Conservation (phyloP, 1,140 invertebrate species). For the Tribolium castaneum region DNA sequence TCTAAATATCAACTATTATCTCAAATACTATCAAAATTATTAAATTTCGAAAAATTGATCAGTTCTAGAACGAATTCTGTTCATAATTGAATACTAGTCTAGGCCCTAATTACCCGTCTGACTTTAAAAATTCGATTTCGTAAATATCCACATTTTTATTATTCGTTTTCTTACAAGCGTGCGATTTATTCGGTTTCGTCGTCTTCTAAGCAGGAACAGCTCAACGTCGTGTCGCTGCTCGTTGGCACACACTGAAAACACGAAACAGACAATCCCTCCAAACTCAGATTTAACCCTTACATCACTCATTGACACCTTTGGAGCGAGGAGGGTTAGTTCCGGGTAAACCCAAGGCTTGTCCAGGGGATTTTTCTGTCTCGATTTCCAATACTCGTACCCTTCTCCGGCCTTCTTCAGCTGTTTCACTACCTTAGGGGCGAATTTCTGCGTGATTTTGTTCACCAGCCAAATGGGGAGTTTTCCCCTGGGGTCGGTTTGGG, state of each 20-base stretch:
- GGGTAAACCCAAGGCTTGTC: slow-evolving; percentile 89
- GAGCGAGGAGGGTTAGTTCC: slow-evolving; percentile 78
- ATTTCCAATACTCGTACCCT: slow-evolving; percentile 77
- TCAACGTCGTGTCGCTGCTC: background rate
- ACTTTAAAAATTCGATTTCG: background rate
- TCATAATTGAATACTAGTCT: background rate
- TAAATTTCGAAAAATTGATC: background rate
- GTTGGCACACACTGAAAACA: slow-evolving; percentile 38
- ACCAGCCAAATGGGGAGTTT: slow-evolving; percentile 90
- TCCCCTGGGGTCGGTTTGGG: slow-evolving; percentile 89
- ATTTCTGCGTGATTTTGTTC: slow-evolving; percentile 87
- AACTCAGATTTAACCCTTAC: slow-evolving; percentile 65
- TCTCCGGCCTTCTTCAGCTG: slow-evolving; percentile 84
- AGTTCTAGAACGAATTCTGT: background rate
- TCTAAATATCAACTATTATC: background rate
- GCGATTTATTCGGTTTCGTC: slow-evolving; percentile 36
- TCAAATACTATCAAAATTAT: slow-evolving; percentile 20
- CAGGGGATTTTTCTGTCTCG: slow-evolving; percentile 74
- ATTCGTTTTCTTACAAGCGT: background rate
- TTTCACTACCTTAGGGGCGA: slow-evolving; percentile 86
- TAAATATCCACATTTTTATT: slow-evolving; percentile 37
- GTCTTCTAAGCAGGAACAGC: background rate
- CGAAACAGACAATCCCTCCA: background rate
- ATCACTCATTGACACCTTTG: slow-evolving; percentile 75
- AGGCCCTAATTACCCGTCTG: slow-evolving; percentile 1